Conservation (phyloP, 2,113 vertebrate genomes). For the Oryctolagus cuniculus region DNA sequence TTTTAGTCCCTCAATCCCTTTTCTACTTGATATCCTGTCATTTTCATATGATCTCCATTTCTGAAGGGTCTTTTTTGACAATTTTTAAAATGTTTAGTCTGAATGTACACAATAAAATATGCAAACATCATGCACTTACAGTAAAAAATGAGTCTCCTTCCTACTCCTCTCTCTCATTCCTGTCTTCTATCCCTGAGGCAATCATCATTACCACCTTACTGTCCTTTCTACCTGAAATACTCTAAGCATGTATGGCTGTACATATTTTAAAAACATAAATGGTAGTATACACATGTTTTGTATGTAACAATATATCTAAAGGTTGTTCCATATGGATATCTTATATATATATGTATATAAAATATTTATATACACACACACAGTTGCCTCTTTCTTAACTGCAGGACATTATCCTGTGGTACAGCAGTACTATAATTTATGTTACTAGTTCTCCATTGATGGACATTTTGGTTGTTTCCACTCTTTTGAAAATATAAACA, state of each 20-base stretch:
- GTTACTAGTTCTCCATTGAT: not conserved
- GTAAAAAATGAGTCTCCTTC: not conserved
- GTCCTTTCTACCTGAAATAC: conserved; percentile 29
- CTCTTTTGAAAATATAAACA: not conserved
- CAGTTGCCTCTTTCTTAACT: not conserved
- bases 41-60: conserved; percentile 40
- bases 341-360: too few species aligned
- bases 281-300: not conserved
- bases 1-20: conserved; percentile 28
- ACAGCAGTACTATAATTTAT: not conserved
- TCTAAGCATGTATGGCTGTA: not conserved
- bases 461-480: conserved; percentile 16
- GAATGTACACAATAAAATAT: conserved; percentile 33
- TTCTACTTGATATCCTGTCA: not conserved
- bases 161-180: not conserved
- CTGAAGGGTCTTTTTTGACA: conserved; percentile 6
- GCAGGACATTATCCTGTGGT: not conserved
- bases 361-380: not conserved
- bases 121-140: conserved; percentile 33
- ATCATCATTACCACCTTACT: not conserved
- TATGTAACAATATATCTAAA: too few species aligned
- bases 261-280: conserved; percentile 45
- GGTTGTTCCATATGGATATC: not conserved
- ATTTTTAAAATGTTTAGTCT: not conserved
- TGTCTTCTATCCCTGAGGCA: conserved; percentile 30